Conservation (phyloP, 1,140 invertebrate genomes). For the Drosophila baimaii region DNA sequence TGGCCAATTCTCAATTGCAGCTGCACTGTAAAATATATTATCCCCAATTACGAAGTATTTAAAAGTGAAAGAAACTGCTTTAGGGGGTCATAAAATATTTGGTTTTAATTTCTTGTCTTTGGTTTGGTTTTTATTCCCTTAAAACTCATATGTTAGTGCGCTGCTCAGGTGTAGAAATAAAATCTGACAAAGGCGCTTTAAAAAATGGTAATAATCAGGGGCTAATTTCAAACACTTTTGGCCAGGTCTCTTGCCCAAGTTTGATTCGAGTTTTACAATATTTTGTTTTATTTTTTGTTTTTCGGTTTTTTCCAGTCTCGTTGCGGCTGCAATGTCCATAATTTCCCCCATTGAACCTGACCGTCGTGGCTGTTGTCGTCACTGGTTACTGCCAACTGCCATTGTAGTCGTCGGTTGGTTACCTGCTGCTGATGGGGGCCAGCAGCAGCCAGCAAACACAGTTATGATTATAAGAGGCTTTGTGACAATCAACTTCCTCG, state of each 20-base stretch:
- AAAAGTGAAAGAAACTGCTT: background rate
- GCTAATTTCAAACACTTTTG: constrained; percentile 7
- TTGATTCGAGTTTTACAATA: constrained; percentile 33
- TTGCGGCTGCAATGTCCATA: constrained; percentile 56
- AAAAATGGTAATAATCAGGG: background rate
- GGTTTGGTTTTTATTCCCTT: background rate
- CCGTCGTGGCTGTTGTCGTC: constrained; percentile 50
- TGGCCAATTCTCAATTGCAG: constrained; percentile 40
- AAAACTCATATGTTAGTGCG: background rate
- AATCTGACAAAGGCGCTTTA: constrained; percentile 1
- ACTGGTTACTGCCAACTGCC: constrained; percentile 3
- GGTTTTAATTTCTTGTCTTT: background rate
- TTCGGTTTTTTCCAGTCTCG: constrained; percentile 23
- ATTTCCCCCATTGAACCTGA: constrained; percentile 77
- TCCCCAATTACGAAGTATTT: background rate
- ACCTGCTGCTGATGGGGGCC: constrained; percentile 37
- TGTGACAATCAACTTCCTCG: constrained; percentile 78
- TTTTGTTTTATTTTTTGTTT: constrained; percentile 5
- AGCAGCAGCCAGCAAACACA: constrained; percentile 48
- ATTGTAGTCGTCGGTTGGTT: constrained; percentile 24
- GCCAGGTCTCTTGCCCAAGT: constrained; percentile 21
- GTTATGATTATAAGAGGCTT: constrained; percentile 66
- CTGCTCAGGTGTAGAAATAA: constrained; percentile 1
- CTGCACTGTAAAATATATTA: constrained; percentile 25
- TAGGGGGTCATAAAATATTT: background rate